Evolutionary conservation across 64 coral and sea anemone genomes (phyloP), one percentile per base, ranked within the genome.

Genomic region (Pocillopora damicornis): DNA sequence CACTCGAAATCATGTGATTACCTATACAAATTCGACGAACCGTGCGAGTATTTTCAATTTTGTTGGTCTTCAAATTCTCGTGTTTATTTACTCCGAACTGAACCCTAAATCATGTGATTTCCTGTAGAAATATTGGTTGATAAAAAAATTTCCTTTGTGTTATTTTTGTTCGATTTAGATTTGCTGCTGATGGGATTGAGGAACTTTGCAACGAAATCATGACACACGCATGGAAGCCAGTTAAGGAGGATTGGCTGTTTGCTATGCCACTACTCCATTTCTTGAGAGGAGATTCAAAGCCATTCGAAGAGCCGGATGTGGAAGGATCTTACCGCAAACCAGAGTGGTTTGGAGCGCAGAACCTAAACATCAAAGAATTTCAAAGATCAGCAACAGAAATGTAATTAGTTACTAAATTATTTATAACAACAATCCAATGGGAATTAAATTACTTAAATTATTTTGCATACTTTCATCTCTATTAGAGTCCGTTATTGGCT

Each of bases 191-290:
- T 25, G 81, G 10, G 11, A 84, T 84, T 57, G 81, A 72, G 20
- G 9, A 37, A 5, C 81, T 84, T 71, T 84, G 81, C 26, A 84
- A 84, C 57, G 10, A 71, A 13, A 1, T 71, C 0, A 84, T 72
- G 35, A 8, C 13, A 22, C 1, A 51, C 1, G 0, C 37, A 18
- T 84, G 81, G 81, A n/a, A 51, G 42, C 42, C 14, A 26, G 1
- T 20, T 1, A 13, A 71, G 37, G 45, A 42, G 15, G 90, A 86
- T 37, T 65, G 83, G 74, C 58, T 91, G 5, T 57, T 91, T 7
- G 90, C 63, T 13, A 30, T 91, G 25, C 90, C 90, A 74, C 15
- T 91, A 6, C 37, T 91, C 51, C 90, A 91, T 87, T 87, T 91
- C 63, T 75, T 91, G 38, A 62, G 90, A 34, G 77, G 57, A 14